Percentiles rank a stretch among this genome's conserved stretches.
These are phyloP conservation scores for Latrodectus elegans DNA, from an alignment of 2,888 invertebrate genomes.

Conservation along the genomic window DNA sequence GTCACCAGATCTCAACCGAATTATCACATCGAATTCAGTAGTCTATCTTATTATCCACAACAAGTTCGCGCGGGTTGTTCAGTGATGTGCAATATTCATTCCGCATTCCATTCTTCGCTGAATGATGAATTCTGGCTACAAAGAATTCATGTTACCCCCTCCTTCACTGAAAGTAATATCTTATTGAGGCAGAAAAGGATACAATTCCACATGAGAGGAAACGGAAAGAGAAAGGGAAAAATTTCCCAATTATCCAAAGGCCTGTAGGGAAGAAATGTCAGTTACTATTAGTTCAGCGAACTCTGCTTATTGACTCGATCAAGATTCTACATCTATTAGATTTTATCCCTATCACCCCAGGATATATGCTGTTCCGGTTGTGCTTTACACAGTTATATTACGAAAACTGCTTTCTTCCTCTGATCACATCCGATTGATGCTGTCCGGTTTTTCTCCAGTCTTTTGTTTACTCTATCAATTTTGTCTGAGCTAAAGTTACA, in stretches of 20 bases:
- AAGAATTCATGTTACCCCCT: background rate
- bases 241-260: slow-evolving; percentile 30
- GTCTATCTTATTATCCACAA: too few species aligned
- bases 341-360: slow-evolving; percentile 27
- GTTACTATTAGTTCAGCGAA: slow-evolving; percentile 22
- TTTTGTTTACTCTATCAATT: background rate
- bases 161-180: slow-evolving; percentile 9
- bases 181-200: slow-evolving; percentile 13
- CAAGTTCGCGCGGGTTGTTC: too few species aligned
- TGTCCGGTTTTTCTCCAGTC: background rate
- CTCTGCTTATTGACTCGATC: slow-evolving; percentile 59
- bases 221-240: slow-evolving; percentile 7
- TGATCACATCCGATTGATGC: background rate
- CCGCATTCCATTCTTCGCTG: too few species aligned
- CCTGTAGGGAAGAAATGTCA: slow-evolving; percentile 38
- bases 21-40: too few species aligned
- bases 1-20: too few species aligned
- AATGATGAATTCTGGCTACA: too few species aligned
- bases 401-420: background rate
- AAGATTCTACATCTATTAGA: slow-evolving; percentile 56
- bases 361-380: slow-evolving; percentile 39
- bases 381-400: background rate
- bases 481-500: too few species aligned
- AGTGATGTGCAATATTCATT: too few species aligned
- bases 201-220: slow-evolving; percentile 1